Evolutionary conservation across 2,113 vertebrate genomes (phyloP).

Genomic region (Coptodon bakossiorum): DNA sequence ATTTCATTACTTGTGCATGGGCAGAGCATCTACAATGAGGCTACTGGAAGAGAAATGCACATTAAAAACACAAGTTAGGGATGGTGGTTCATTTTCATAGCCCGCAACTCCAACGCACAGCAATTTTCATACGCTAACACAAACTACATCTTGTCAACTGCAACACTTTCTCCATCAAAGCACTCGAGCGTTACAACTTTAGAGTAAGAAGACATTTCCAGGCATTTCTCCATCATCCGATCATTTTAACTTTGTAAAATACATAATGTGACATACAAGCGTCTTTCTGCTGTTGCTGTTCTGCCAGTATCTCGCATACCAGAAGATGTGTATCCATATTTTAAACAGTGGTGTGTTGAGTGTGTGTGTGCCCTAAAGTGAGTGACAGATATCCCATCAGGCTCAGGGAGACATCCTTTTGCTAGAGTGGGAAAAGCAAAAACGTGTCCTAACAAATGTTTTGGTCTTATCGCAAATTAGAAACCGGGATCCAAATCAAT

Average conservation of each 20-base stretch:
- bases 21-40: not conserved
- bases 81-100: conserved; percentile 1
- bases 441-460: not conserved
- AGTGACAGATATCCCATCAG: not conserved
- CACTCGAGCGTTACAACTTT: not conserved
- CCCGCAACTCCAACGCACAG: conserved; percentile 2
- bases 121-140: not conserved
- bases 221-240: not conserved
- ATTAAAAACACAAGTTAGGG: conserved; percentile 24
- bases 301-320: not conserved
- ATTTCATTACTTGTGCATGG: conserved; percentile 40
- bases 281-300: not conserved
- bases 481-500: not conserved
- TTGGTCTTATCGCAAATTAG: not conserved
- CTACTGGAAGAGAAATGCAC: not conserved
- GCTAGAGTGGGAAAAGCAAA: not conserved
- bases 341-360: not conserved
- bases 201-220: not conserved
- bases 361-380: not conserved
- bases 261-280: not conserved
- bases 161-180: not conserved
- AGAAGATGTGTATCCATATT: not conserved
- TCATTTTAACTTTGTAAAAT: not conserved
- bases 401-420: not conserved
- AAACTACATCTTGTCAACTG: not conserved